A percentile compares a stretch with the other conserved stretches of the same genome.
Evolutionary conservation across 2,888 invertebrate species (phyloP).

Genomic region (Halictus quadricinctus): DNA sequence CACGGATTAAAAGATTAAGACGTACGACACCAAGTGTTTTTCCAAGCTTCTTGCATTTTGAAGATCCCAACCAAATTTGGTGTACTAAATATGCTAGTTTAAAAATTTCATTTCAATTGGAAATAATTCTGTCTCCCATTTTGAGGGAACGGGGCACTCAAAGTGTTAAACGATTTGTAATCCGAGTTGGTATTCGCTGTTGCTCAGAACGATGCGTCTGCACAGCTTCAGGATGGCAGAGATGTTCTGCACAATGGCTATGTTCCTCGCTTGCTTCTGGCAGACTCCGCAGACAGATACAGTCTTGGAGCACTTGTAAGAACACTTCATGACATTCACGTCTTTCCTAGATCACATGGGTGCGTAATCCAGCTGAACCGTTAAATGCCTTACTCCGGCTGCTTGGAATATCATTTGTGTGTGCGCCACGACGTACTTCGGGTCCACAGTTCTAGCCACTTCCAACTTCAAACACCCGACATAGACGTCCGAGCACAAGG

Average conservation of each 20-base stretch:
- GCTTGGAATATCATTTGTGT: conserved; percentile 97
- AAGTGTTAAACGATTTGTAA: conserved; percentile 70
- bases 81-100: background rate
- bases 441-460: conserved; percentile 96
- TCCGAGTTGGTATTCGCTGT: conserved; percentile 63
- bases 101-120: background rate
- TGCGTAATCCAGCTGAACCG: conserved; percentile 96
- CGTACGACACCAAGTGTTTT: background rate
- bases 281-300: conserved; percentile 68
- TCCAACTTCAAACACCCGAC: conserved; percentile 97
- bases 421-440: conserved; percentile 95
- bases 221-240: conserved; percentile 65
- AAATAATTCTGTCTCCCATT: background rate
- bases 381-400: conserved; percentile 94
- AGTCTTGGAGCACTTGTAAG: conserved; percentile 61
- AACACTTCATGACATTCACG: conserved; percentile 53
- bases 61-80: background rate
- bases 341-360: conserved; percentile 85
- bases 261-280: conserved; percentile 65
- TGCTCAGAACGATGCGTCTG: conserved; percentile 57
- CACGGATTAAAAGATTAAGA: background rate
- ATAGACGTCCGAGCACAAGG: conserved; percentile 96
- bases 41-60: background rate
- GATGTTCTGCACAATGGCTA: conserved; percentile 63
- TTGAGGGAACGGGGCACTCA: background rate